Percentiles rank a stretch among this genome's conserved stretches.
These are phyloP conservation scores for Pygoscelis antarcticus DNA, from an alignment of 2,113 vertebrate species.

Conservation along the genomic window DNA sequence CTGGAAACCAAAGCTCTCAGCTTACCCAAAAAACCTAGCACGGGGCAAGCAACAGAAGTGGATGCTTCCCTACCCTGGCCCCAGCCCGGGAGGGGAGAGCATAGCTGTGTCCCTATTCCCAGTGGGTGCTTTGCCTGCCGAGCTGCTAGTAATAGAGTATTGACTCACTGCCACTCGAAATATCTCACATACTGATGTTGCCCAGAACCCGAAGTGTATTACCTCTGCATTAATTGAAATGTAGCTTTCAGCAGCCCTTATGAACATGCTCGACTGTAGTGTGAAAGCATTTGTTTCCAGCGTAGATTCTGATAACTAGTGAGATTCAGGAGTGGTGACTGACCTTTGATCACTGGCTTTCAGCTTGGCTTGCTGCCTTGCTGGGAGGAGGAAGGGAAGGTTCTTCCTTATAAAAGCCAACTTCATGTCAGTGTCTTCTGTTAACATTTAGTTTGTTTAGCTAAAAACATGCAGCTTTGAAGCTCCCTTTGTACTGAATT, in stretches of 20 bases:
- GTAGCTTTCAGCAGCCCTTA: slow-evolving; percentile 45
- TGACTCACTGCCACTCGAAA: slow-evolving; percentile 1
- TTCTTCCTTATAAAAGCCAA: slow-evolving; percentile 39
- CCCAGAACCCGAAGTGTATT: not conserved
- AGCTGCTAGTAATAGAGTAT: not conserved
- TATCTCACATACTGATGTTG: not conserved
- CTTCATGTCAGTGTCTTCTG: slow-evolving; percentile 22
- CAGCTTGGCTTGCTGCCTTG: slow-evolving; percentile 20
- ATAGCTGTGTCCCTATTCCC: not conserved
- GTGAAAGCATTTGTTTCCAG: slow-evolving; percentile 51
- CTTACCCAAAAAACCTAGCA: not conserved
- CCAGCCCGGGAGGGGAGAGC: not conserved
- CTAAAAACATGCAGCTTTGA: not conserved
- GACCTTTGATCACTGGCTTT: slow-evolving; percentile 52
- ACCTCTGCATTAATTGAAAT: slow-evolving; percentile 30
- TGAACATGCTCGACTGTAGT: not conserved
- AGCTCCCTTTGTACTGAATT: not conserved
- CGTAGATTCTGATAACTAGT: slow-evolving; percentile 23
- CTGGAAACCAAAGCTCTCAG: not conserved
- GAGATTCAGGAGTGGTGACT: slow-evolving; percentile 18
- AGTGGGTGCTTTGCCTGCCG: not conserved
- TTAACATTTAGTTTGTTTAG: slow-evolving; percentile 36
- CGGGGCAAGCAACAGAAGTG: not conserved
- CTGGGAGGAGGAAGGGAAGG: slow-evolving; percentile 22
- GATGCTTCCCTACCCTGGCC: not conserved